Percentiles rank a stretch among this genome's conserved stretches.
Conservation (phyloP, 2,888 invertebrate genomes). For the Herminia tarsipennalis region DNA sequence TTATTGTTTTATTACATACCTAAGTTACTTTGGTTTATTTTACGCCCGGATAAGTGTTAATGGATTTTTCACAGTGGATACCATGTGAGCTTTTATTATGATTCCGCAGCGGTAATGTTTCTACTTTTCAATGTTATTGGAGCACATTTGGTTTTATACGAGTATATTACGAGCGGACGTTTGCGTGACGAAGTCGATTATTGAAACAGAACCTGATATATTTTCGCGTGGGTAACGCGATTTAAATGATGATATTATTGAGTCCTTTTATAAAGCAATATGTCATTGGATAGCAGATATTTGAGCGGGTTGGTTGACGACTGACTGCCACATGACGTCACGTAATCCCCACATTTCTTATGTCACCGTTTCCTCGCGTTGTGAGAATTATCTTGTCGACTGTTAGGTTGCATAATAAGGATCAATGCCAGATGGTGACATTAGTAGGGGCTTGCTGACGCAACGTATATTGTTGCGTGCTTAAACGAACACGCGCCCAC, state of each 20-base stretch:
- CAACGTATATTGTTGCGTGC: neutral
- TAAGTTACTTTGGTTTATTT: constrained; percentile 62
- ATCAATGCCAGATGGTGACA: constrained; percentile 30
- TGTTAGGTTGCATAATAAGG: constrained; percentile 28
- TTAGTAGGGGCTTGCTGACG: constrained; percentile 9
- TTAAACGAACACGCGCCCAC: no score
- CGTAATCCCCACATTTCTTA: constrained; percentile 38
- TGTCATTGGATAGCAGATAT: constrained; percentile 13
- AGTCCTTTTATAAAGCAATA: constrained; percentile 32
- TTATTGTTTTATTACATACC: constrained; percentile 62
- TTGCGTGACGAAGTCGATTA: constrained; percentile 67
- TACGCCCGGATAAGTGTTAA: constrained; percentile 69
- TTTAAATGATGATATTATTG: constrained; percentile 30
- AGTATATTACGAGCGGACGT: constrained; percentile 61
- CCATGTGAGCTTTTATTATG: constrained; percentile 71
- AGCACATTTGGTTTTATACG: constrained; percentile 67
- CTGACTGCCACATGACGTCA: constrained; percentile 29
- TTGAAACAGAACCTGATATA: constrained; percentile 46
- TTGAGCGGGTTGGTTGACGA: constrained; percentile 5
- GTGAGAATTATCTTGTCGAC: constrained; percentile 26
- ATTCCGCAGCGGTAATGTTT: constrained; percentile 64
- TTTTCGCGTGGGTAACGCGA: constrained; percentile 28
- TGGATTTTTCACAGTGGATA: constrained; percentile 67
- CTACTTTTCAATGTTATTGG: constrained; percentile 71
- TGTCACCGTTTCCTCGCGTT: constrained; percentile 23